These are phyloP conservation scores for Nephrotoma appendiculata DNA, from an alignment of 2,888 invertebrate genomes.

Conservation along the genomic window DNA sequence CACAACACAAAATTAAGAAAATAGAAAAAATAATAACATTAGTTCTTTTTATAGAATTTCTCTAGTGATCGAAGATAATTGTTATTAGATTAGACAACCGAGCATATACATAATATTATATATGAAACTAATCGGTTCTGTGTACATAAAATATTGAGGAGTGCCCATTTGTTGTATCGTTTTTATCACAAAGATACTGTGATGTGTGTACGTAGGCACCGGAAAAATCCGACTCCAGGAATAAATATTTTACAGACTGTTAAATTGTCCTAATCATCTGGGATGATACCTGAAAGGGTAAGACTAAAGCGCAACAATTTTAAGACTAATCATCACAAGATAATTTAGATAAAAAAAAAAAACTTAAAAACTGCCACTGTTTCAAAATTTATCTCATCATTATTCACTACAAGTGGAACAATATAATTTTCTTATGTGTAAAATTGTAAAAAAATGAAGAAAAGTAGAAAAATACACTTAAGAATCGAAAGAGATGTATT, in stretches of 20 bases:
- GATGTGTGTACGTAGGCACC: too few species aligned
- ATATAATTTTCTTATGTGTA: background rate
- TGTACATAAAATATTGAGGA: background rate
- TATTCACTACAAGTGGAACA: background rate
- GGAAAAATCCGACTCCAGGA: too few species aligned
- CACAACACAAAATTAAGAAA: background rate
- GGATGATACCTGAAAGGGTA: too few species aligned
- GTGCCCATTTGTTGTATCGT: background rate
- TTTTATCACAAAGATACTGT: background rate
- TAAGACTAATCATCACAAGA: too few species aligned
- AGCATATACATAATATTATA: background rate
- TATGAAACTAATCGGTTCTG: background rate
- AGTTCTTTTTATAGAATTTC: background rate
- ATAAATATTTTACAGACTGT: too few species aligned
- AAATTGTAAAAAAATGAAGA: background rate
- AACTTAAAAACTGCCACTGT: background rate
- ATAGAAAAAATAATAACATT: background rate
- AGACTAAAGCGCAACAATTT: too few species aligned
- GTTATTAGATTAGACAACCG: background rate
- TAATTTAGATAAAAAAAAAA: too few species aligned
- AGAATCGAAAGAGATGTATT: background rate
- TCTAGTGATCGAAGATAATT: background rate
- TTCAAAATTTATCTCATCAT: background rate
- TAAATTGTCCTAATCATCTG: too few species aligned
- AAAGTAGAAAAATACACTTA: background rate